Evolutionary conservation across 2,888 invertebrate genomes (phyloP), one percentile per base, ranked within the genome.

Genomic region (Ligdia adustata): DNA sequence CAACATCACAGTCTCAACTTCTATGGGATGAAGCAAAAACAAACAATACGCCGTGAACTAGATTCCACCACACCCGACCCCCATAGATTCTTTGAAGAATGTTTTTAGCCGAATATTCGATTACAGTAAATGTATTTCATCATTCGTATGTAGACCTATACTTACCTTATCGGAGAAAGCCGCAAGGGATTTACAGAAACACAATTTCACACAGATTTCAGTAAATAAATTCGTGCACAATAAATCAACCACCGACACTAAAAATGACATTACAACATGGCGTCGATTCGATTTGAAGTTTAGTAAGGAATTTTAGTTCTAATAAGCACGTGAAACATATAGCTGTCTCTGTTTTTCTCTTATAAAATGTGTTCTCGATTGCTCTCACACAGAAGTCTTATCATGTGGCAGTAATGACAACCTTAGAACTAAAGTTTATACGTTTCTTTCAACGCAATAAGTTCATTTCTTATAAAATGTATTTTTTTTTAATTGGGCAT

Each of bases 191-290:
- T 58, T 37, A 26, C 34, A 59, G 54, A 60, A 58, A 60, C 54
- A 61, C 69, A 55, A 69, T 69, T 66, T 69, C 64, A 68, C 57
- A 62, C 55, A 66, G 57, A 66, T 69, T 69, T 60, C 56, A 46
- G 52, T 48, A 61, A 67, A 59, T 54, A 61, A 49, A 44, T 61
- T 65, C 59, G 64, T 61, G 64, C 73, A 75, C 73, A 78, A 73
- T 60, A 64, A 66, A 72, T 62, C 34, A 65, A 72, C 72, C 74
- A 79, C 81, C 73, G 71, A 75, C 77, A 79, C 67, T 76, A 79
- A 18, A 78, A 80, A 75, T 86, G 83, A 84, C 85, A 86, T 76
- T 69, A 82, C 85, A 88, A 88, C 73, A 88, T 89, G 88, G 88
- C 87, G 84, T 67, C 79, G 49, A 48, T 57, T 79, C 75, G 75